Percentiles rank a stretch among this genome's conserved stretches.
These are phyloP conservation scores for Hiodon tergisus DNA, from an alignment of 2,113 vertebrate species.

Conservation along the genomic window DNA sequence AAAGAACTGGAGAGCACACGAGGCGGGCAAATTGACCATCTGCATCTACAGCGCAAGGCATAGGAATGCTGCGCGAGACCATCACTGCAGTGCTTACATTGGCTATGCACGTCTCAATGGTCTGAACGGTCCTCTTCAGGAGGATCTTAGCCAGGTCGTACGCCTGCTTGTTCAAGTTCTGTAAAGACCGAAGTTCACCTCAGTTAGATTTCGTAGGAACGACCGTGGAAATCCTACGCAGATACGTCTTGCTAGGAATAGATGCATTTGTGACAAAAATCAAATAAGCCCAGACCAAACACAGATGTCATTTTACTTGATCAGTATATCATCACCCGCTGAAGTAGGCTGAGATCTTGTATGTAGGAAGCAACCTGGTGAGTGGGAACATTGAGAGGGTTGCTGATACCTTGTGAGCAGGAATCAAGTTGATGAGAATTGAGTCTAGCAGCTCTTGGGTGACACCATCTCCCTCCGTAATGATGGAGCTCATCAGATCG, in stretches of 20 bases:
- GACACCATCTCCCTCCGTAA: conserved; percentile 98
- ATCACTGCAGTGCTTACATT: conserved; percentile 71
- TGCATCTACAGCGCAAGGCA: neutral
- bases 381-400: neutral
- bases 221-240: neutral
- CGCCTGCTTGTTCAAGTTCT: conserved; percentile 98
- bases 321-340: too few relatives aligned
- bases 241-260: too few relatives aligned
- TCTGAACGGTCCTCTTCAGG: conserved; percentile 95
- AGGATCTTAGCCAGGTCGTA: conserved; percentile 95
- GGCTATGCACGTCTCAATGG: conserved; percentile 94
- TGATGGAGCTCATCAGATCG: conserved; percentile 99
- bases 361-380: neutral
- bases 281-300: neutral
- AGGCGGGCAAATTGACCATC: neutral
- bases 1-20: conserved; percentile 77
- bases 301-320: neutral
- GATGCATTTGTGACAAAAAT: neutral
- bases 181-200: conserved; percentile 42
- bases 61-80: neutral
- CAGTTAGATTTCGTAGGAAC: neutral
- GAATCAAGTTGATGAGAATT: conserved; percentile 98
- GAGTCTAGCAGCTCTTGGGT: conserved; percentile 96
- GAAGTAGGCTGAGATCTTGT: neutral
- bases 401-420: conserved; percentile 48